Conservation (phyloP, 1,140 invertebrate species). For the Conus ventricosus region DNA sequence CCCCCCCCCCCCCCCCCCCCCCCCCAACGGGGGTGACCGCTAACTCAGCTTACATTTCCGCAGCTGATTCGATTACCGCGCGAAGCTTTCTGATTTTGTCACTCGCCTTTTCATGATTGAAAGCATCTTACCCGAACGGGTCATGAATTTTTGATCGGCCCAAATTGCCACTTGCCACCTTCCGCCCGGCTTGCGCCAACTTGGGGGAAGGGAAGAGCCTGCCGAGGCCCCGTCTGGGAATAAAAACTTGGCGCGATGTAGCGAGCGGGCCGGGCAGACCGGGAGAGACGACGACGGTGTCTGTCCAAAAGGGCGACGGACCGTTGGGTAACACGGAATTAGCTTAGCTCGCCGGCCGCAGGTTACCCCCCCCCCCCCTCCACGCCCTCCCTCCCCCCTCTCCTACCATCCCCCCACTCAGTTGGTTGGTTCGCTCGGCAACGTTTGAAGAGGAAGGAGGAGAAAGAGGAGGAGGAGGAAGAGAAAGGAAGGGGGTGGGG, state of each 20-base stretch:
- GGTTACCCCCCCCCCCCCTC: no score
- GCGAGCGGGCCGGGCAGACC: neutral
- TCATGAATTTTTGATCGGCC: slow-evolving; percentile 33
- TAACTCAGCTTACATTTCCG: neutral
- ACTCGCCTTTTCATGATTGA: slow-evolving; percentile 30
- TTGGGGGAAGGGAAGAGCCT: neutral
- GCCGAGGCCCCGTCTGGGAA: neutral
- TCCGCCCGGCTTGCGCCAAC: slow-evolving; percentile 27
- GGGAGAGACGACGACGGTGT: no score
- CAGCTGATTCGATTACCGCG: slow-evolving; percentile 5
- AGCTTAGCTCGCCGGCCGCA: no score
- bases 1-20: no score
- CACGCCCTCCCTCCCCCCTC: no score
- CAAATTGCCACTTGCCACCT: slow-evolving; percentile 37
- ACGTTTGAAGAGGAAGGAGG: no score
- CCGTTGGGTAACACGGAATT: slow-evolving; percentile 11
- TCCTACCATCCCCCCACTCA: no score
- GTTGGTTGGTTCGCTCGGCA: no score
- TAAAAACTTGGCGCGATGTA: neutral
- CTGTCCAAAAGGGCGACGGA: neutral
- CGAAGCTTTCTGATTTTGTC: slow-evolving; percentile 28
- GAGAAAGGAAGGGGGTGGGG: no score
- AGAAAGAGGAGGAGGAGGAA: no score
- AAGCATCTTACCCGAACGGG: slow-evolving; percentile 24
- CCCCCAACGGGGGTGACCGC: no score